Base-by-base conservation (phyloP, 2,113 vertebrate genomes). In the Brachyistius frenatus region DNA sequence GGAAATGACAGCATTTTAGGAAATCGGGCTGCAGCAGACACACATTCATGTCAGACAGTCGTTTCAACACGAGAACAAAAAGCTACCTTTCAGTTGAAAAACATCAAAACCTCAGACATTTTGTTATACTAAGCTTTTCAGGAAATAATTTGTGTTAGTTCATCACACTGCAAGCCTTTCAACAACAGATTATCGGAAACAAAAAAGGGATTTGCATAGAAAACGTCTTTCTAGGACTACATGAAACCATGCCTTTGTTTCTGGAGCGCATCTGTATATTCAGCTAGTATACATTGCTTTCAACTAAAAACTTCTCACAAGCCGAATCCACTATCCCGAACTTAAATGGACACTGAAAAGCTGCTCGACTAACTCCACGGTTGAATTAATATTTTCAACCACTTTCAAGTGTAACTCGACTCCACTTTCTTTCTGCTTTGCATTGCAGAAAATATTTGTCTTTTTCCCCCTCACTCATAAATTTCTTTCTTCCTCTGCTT, bases 371-470 rank as follows among this genome's bases (percentile, higher is more conserved):
- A 39, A 56, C 30, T 16, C 84, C 30, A 16, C 35, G 15, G 63
- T 56, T n/a, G 63, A 88, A 90, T 91, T 82, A 67, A 92, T 91
- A 92, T 89, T 92, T 89, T 81, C 74, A 77, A 36, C 79, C 73
- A 77, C 88, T 93, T 93, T 95, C 84, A 62, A 78, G 93, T 68
- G 76, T 16, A 84, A 94, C 93, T 89, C 83, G 92, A 94, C 89
- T 94, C 91, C 90, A 47, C 83, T 93, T 94, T 92, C 92, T 95
- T 95, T 95, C 91, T 96, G 96, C 95, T 96, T 95, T 96, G 95
- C 95, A 94, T 96, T 95, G 95, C 95, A 97, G 94, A 96, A 98
- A 98, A 95, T 96, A 95, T 95, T 95, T 63, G 81, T 95, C 91
- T 96, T 95, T 96, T 95, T 96, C 88, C 93, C 85, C 90, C 94